phyloP scores from a whole-genome alignment of 2,113 vertebrate species.

The Drymodes brunneopygia region DNA sequence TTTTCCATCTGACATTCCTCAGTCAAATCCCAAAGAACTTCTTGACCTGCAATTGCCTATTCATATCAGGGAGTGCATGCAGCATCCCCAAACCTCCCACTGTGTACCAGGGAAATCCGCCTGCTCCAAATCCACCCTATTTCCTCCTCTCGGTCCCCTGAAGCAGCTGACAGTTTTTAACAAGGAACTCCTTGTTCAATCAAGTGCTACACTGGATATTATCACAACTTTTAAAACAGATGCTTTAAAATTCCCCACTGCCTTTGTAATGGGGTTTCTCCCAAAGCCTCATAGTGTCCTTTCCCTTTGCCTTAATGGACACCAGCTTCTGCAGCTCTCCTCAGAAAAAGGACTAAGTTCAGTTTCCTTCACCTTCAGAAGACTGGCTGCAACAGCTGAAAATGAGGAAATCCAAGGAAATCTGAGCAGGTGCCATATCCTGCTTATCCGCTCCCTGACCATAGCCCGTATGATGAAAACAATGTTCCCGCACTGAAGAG shows the following conservation, averaged over 20 bases:
- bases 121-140: neutral
- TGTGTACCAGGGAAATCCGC: neutral
- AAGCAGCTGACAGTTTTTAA: neutral
- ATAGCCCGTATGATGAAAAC: neutral
- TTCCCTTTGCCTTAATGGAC: neutral
- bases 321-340: neutral
- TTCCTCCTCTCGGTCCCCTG: neutral
- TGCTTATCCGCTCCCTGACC: neutral
- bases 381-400: neutral
- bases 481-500: neutral
- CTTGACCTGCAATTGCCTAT: neutral
- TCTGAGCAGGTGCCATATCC: neutral
- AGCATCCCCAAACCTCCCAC: neutral
- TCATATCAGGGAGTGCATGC: neutral
- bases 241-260: neutral
- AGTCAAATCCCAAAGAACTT: neutral
- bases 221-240: neutral
- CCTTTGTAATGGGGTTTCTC: neutral
- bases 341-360: neutral
- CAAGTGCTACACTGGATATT: neutral
- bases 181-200: neutral
- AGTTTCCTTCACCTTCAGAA: neutral
- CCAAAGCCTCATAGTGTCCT: neutral
- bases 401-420: neutral
- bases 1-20: neutral